A percentile compares a stretch with the other conserved stretches of the same genome.
phyloP scores from a whole-genome alignment of 2,888 invertebrate genomes.

The Adelphocoris suturalis region DNA sequence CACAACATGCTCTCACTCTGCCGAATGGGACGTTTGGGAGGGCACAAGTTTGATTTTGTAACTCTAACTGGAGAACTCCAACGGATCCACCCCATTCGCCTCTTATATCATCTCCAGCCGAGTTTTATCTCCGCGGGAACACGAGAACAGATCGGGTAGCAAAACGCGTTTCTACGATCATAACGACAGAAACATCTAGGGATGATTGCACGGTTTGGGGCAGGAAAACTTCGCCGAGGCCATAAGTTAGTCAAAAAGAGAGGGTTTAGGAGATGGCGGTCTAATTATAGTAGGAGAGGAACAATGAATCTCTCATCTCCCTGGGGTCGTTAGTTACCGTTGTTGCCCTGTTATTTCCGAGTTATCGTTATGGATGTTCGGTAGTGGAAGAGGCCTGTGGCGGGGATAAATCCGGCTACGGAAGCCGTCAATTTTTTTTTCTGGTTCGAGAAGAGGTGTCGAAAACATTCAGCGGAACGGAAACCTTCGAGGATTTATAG shows the following conservation, averaged over 20 bases:
- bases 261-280: constrained; percentile 17
- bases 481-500: neutral
- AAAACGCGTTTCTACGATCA: constrained; percentile 45
- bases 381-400: neutral
- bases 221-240: constrained; percentile 42
- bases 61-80: neutral
- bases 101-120: constrained; percentile 31
- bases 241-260: constrained; percentile 42
- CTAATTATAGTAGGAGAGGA: constrained; percentile 32
- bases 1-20: too few relatives aligned
- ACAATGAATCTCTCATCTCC: constrained; percentile 39
- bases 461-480: neutral
- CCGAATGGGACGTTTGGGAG: neutral
- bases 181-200: constrained; percentile 53
- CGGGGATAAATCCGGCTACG: constrained; percentile 13
- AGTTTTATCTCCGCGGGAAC: constrained; percentile 16
- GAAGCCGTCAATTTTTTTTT: constrained; percentile 38
- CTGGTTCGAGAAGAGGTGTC: neutral
- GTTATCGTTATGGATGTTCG: constrained; percentile 27
- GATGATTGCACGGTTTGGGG: constrained; percentile 57
- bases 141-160: constrained; percentile 14
- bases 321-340: constrained; percentile 32
- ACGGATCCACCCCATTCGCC: neutral
- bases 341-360: constrained; percentile 39
- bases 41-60: neutral